Evolutionary conservation across 2,797 vertebrate genomes (phyloP).

Genomic region (Alauda arvensis): DNA sequence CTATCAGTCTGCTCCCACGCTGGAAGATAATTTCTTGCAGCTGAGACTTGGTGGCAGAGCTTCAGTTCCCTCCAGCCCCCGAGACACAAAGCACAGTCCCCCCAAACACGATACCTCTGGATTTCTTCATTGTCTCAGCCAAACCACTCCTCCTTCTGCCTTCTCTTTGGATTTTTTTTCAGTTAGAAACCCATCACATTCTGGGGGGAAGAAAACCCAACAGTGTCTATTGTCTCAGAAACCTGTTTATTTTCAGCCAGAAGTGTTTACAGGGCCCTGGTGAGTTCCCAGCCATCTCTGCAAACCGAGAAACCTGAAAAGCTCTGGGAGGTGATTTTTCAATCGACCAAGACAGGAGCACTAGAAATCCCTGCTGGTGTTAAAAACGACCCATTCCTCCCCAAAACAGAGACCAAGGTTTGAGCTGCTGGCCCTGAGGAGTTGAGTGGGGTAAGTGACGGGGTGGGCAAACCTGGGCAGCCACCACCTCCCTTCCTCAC

Average conservation of each 20-base stretch:
- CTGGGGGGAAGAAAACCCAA: fast-evolving
- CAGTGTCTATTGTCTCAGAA: neutral
- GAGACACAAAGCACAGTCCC: neutral
- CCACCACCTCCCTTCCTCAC: neutral
- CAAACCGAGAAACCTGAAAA: slow-evolving; percentile 3
- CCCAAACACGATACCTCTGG: fast-evolving
- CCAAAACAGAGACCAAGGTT: fast-evolving
- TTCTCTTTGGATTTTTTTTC: neutral
- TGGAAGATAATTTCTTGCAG: neutral
- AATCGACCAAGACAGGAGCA: neutral
- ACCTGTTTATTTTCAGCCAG: neutral
- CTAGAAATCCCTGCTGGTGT: neutral
- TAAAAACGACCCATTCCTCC: neutral
- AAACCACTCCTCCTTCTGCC: neutral
- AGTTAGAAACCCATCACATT: neutral
- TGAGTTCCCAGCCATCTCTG: neutral
- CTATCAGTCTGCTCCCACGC: neutral
- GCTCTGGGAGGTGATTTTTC: neutral
- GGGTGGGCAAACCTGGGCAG: neutral
- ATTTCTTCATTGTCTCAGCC: neutral
- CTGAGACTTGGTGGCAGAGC: neutral
- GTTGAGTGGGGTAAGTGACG: fast-evolving
- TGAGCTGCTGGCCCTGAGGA: neutral
- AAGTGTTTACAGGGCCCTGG: neutral
- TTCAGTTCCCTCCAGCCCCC: neutral